Evolutionary conservation across 1,140 invertebrate genomes (phyloP), one percentile per base, ranked within the genome.

Genomic region (Zophobas morio): DNA sequence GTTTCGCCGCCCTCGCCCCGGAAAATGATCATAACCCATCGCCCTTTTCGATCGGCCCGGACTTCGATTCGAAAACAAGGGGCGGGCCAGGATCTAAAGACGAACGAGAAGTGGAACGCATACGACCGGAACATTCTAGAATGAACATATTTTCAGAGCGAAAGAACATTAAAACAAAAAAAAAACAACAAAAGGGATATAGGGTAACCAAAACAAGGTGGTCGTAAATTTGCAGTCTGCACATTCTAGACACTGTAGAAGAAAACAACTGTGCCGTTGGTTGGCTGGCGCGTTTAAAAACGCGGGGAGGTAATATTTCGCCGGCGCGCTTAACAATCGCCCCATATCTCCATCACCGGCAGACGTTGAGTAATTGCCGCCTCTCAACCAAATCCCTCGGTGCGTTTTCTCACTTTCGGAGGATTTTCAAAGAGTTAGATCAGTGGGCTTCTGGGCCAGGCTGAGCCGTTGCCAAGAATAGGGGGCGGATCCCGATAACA

Each of bases 331-430:
- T 66, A 66, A 66, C 72, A 78, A 78, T 78, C 77, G 70, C 60
- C 74, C 70, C 78, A 73, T 79, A 79, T 79, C 78, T 79, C 74
- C 78, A 76, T 79, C 78, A 76, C 51, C 37, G 63, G 74, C 56
- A 76, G 78, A 79, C 78, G 66, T 35, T 79, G 78, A 79, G 78
- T 79, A 79, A 79, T 79, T 79, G 78, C 78, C 42, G 63, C 72
- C 74, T 79, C 74, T 76, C 78, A 75, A 72, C 8, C 56, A 73
- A 75, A 75, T 79, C 78, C 74, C 78, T 70, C 34, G 71, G 53
- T 57, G 56, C 77, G 72, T 78, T 78, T 78, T 75, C 77, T 78
- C 77, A 78, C 77, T 78, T 78, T 66, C 60, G 20, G 51, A 53
- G 76, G 76, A 74, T 73, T 78, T 74, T 74, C 72, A 74, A 54